Percentiles rank a stretch among this genome's conserved stretches.
Conservation (phyloP, 35 echinoderm and acorn worm genomes). For the Eucidaris tribuloides region DNA sequence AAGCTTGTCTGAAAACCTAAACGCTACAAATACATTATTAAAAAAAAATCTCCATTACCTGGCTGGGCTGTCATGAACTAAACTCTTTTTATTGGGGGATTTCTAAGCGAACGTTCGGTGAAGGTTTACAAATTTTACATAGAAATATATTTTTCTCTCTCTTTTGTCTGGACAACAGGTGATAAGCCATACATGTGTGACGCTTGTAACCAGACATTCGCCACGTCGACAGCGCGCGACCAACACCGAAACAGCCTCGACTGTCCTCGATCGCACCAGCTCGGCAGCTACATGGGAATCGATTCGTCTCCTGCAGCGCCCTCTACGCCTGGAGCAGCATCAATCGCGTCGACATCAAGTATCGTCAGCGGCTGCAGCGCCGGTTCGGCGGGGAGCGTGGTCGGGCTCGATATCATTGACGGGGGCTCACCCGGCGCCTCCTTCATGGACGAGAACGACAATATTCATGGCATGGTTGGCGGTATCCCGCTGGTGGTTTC, state of each 20-base stretch:
- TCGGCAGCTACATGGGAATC: neutral
- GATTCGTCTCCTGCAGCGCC: neutral
- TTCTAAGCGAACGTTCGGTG: neutral
- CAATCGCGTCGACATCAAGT: neutral
- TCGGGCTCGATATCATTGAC: neutral
- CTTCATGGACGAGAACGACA: slow-evolving; percentile 13
- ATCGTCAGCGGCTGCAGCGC: neutral
- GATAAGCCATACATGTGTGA: slow-evolving; percentile 34
- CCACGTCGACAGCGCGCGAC: slow-evolving; percentile 9
- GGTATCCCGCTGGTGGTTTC: neutral
- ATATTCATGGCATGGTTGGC: neutral
- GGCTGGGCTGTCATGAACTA: neutral
- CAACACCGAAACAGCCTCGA: slow-evolving; percentile 12
- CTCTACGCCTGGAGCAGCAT: neutral
- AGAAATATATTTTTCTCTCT: neutral
- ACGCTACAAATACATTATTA: neutral
- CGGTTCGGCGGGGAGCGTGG: neutral
- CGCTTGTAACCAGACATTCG: slow-evolving; percentile 19
- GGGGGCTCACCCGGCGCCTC: neutral
- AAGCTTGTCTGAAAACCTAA: neutral
- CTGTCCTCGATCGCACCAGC: neutral
- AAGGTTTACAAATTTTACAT: no score
- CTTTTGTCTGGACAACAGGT: no score
- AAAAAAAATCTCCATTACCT: neutral
- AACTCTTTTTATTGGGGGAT: neutral